These are phyloP conservation scores for Agrypnus murinus DNA, from an alignment of 2,888 invertebrate genomes.

Conservation along the genomic window DNA sequence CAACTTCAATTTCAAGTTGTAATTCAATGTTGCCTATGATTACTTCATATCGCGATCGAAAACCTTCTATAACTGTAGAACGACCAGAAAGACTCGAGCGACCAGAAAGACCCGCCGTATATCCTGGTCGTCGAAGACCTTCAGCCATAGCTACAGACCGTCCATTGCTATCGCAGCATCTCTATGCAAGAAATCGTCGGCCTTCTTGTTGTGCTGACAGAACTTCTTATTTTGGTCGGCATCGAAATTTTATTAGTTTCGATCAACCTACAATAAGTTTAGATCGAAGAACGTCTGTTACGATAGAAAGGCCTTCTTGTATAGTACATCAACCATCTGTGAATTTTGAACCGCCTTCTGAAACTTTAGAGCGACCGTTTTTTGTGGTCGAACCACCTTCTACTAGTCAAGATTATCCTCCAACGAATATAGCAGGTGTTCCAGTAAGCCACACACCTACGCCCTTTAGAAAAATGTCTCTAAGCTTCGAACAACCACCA, in stretches of 20 bases:
- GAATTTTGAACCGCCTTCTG: slow-evolving; percentile 54
- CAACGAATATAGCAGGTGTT: slow-evolving; percentile 35
- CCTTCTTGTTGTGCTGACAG: slow-evolving; percentile 68
- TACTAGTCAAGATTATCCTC: slow-evolving; percentile 48
- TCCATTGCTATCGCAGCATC: slow-evolving; percentile 59
- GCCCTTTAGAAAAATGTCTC: slow-evolving; percentile 63
- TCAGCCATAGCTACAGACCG: slow-evolving; percentile 66
- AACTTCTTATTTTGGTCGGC: slow-evolving; percentile 54
- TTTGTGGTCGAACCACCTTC: slow-evolving; percentile 55
- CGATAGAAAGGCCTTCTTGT: slow-evolving; percentile 60
- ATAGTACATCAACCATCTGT: slow-evolving; percentile 52
- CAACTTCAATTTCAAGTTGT: slow-evolving; percentile 56
- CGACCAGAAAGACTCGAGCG: too few relatives aligned
- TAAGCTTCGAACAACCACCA: slow-evolving; percentile 67
- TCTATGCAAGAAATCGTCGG: slow-evolving; percentile 61
- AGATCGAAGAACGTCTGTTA: slow-evolving; percentile 62
- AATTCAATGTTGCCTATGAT: slow-evolving; percentile 68
- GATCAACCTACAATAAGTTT: slow-evolving; percentile 62
- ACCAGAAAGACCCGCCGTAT: too few relatives aligned
- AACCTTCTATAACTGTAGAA: slow-evolving; percentile 63
- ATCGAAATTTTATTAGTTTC: slow-evolving; percentile 68
- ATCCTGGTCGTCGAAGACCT: slow-evolving; percentile 57
- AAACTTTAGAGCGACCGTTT: slow-evolving; percentile 54
- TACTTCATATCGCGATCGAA: slow-evolving; percentile 59
- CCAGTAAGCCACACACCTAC: slow-evolving; percentile 42